These are phyloP conservation scores for Margarornis squamiger DNA, from an alignment of 2,797 vertebrate genomes.

Conservation along the genomic window DNA sequence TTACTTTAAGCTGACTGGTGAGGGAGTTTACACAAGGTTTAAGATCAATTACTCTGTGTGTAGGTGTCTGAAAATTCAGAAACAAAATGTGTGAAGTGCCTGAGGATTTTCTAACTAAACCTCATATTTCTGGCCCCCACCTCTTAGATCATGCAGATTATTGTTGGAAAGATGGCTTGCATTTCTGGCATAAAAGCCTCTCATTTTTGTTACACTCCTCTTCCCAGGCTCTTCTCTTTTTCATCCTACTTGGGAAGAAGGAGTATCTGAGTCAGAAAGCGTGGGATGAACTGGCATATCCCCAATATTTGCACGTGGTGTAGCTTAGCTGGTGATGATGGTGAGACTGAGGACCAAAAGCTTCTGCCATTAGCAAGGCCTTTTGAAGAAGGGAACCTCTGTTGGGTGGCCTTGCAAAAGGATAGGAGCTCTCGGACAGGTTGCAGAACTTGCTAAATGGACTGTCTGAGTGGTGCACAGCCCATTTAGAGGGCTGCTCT, in stretches of 20 bases:
- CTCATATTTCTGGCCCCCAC: background rate
- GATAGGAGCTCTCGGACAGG: background rate
- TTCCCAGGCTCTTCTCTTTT: background rate
- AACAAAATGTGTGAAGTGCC: background rate
- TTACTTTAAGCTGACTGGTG: background rate
- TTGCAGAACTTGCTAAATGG: background rate
- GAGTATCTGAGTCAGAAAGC: background rate
- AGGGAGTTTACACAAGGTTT: background rate
- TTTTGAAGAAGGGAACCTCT: background rate
- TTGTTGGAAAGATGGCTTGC: background rate
- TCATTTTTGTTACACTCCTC: background rate
- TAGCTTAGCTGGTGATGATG: background rate
- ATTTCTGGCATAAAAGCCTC: background rate
- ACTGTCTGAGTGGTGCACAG: background rate
- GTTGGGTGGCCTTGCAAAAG: background rate
- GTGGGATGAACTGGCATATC: background rate
- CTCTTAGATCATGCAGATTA: background rate
- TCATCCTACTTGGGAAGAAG: background rate
- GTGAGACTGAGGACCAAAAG: background rate
- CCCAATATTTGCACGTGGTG: accelerated
- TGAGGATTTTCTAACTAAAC: background rate
- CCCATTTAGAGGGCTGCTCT: background rate
- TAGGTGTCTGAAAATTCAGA: background rate
- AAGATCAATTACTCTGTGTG: background rate
- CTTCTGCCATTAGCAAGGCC: background rate